Evolutionary conservation across 2,888 invertebrate genomes (phyloP).

Genomic region (Luperina testacea): DNA sequence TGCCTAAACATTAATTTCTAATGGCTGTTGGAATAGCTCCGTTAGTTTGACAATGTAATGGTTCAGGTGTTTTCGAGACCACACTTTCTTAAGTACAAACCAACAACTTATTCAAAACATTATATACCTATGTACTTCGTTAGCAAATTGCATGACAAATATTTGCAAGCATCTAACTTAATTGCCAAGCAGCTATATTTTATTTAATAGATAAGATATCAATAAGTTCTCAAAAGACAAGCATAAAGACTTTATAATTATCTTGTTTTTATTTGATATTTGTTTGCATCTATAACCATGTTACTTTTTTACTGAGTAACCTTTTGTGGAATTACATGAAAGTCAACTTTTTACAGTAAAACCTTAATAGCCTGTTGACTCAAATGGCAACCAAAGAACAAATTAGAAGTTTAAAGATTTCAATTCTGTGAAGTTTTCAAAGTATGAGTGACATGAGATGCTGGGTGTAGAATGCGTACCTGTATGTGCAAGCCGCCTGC

Average conservation of each 20-base stretch:
- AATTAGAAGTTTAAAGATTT: neutral
- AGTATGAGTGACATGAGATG: neutral
- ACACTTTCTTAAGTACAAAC: neutral
- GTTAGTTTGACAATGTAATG: neutral
- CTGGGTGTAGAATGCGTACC: slow-evolving; percentile 69
- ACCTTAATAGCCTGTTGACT: neutral
- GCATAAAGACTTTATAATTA: slow-evolving; percentile 17
- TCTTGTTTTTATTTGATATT: slow-evolving; percentile 8
- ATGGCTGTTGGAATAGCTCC: too few species aligned
- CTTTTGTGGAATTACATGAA: neutral
- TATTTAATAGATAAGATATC: slow-evolving; percentile 35
- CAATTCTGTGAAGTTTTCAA: neutral
- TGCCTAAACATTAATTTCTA: too few species aligned
- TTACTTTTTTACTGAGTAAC: neutral
- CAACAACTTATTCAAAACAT: neutral
- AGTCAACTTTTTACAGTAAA: neutral
- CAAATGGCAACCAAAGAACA: neutral
- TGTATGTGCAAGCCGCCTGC: slow-evolving; percentile 90
- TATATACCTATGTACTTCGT: neutral
- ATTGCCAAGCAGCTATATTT: slow-evolving; percentile 22
- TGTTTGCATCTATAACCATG: neutral
- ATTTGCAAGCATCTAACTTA: neutral
- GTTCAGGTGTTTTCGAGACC: neutral
- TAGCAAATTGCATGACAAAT: neutral
- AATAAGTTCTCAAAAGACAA: slow-evolving; percentile 29